phyloP scores from a whole-genome alignment of 2,797 vertebrate species.

The Anisognathus igniventris region DNA sequence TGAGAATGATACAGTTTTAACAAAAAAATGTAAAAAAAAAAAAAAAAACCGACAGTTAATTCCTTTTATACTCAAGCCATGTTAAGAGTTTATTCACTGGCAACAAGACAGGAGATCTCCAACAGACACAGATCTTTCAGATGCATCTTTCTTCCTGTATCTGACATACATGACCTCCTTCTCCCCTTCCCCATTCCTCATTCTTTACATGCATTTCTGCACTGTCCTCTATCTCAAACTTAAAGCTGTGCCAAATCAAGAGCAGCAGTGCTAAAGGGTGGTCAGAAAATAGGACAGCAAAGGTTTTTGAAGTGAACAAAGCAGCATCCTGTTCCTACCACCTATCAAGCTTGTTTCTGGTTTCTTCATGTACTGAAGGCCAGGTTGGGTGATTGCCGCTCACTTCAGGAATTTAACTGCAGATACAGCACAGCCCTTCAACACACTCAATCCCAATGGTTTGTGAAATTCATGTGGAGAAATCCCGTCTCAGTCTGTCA shows the following conservation, averaged over 20 bases:
- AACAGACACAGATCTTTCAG: constrained; percentile 20
- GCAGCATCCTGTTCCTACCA: constrained; percentile 14
- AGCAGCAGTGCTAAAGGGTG: background rate
- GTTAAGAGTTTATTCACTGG: background rate
- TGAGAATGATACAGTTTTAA: background rate
- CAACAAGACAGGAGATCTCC: constrained; percentile 1
- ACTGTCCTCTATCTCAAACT: constrained; percentile 13
- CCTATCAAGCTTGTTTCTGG: constrained; percentile 14
- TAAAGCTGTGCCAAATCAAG: constrained; percentile 22
- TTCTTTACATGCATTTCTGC: constrained; percentile 13
- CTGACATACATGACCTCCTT: background rate
- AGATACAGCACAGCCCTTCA: background rate
- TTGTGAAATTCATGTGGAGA: background rate
- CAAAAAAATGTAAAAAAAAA: background rate
- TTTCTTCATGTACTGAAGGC: constrained; percentile 8
- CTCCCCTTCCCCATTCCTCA: background rate
- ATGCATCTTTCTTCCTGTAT: background rate
- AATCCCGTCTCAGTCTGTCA: background rate
- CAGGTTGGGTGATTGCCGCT: background rate
- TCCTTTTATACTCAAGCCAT: background rate
- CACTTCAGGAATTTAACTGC: background rate
- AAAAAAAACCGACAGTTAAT: background rate
- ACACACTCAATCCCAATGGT: background rate
- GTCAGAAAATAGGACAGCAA: constrained; percentile 57
- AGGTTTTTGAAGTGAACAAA: constrained; percentile 36